Base-by-base conservation (phyloP, 2,888 invertebrate genomes). In the Leptinotarsa haldemani region DNA sequence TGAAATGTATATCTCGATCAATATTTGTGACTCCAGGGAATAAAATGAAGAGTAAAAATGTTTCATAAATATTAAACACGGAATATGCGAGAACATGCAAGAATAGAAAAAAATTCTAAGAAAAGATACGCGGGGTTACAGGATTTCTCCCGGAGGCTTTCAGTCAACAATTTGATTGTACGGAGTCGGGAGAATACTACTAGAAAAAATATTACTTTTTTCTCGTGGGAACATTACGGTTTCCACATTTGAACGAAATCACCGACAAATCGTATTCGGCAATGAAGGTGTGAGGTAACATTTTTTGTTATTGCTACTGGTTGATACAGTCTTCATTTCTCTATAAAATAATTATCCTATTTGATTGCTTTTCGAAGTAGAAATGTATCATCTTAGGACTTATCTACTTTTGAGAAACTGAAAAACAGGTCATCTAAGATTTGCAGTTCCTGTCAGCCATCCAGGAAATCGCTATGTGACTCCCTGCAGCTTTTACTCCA, bases 1-100 rank as follows among this genome's bases (percentile, higher is more conserved):
- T 12, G 30, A 61, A 16, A n/a, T n/a, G 2, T 15, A 15, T 3
- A 61, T 2, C 30, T 40, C 40, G 40, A 18, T 61, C 40, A 9
- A 61, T 61, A 61, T 30, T 30, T 40, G 40, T 40, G 25, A 30
- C 61, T n/a, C 40, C n/a, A 40, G 61, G 61, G 40, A 61, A 61
- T 61, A 7, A 25, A 61, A 13, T 61, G 61, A 61, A 30, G 12
- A n/a, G 16, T 3, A 61, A 15, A 5, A n/a, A n/a, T 61, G n/a
- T 61, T 61, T 61, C n/a, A 2, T 30, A 16, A 40, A 61, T 61
- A 61, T 20, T 18, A n/a, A n/a, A 61, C 61, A n/a, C 30, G 7
- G 40, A 25, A 61, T 61, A 61, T n/a, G 40, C 7, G 22, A 13
- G 40, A 61, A n/a, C 15, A 61, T n/a, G 18, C 9, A 61, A 30